Base-by-base conservation (phyloP, 2,113 vertebrate genomes). In the Ochotona curzoniae region DNA sequence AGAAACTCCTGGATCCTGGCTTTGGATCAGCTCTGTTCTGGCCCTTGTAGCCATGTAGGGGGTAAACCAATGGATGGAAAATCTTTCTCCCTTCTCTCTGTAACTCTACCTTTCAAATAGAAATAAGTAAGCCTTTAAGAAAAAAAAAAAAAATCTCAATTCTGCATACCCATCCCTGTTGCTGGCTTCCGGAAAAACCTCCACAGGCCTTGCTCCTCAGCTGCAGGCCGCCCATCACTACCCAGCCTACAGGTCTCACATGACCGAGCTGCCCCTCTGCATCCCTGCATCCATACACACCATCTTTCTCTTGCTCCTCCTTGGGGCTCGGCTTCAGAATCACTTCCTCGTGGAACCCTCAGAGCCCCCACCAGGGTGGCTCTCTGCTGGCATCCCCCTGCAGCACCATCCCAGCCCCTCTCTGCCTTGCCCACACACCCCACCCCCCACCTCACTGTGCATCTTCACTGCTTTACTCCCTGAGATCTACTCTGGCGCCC, bases 181-280 rank as follows among this genome's bases (percentile, higher is more conserved):
- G 23, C 47, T 66, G 70, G 28, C 35, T 74, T n/a, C 32, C 70
- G 47, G 61, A 35, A 87, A 81, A 74, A 76, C 75, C 38, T 89
- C 82, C 13, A 5, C 44, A 44, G 3, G 38, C 14, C n/a, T 64
- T 47, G 20, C n/a, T 71, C 49, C 75, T 63, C 47, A 93, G 32
- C 30, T 35, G 54, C 60, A 83, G 67, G 28, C 47, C 28, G 15
- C 21, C 3, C 20, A 23, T 54, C 54, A n/a, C 32, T 38, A 11
- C 1, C 15, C 0, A 1, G 57, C 51, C 79, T 71, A 0, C 35
- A 70, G 70, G 71, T 67, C 61, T 63, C 1, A 32, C 0, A 0
- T 63, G 79, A 57, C 66, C 91, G 30, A 82, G 64, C n/a, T 47
- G 12, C 66, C 44, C 35, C 57, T 23, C 18, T 6, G 6, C 1